Evolutionary conservation across 2,888 invertebrate species (phyloP).

Genomic region (Ferrisia virgata): DNA sequence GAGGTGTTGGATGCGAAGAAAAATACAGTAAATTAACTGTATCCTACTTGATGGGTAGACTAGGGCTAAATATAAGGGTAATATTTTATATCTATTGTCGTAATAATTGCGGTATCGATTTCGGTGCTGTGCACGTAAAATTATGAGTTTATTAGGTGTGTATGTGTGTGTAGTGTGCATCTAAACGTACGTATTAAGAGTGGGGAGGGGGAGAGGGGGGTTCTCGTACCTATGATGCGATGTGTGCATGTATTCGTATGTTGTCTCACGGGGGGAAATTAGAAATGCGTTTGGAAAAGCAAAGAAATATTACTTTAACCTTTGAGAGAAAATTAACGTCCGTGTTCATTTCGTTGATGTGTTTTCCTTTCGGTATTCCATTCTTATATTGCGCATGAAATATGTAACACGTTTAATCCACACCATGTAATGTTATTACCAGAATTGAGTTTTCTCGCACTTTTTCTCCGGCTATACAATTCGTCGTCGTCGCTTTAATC

Average conservation of each 20-base stretch:
- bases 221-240: too few species aligned
- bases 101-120: not conserved
- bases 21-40: not conserved
- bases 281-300: not conserved
- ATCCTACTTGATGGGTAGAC: too few species aligned
- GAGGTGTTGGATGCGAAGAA: not conserved
- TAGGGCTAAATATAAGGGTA: not conserved
- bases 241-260: not conserved
- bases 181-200: too few species aligned
- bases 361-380: not conserved
- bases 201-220: too few species aligned
- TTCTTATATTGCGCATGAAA: not conserved
- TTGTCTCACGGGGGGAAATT: not conserved
- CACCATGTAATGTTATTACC: not conserved
- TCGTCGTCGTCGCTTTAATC: not conserved
- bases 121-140: not conserved
- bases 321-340: slow-evolving; percentile 21
- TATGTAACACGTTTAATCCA: slow-evolving; percentile 14
- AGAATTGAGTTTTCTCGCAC: not conserved
- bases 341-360: slow-evolving; percentile 8
- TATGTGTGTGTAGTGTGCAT: too few species aligned
- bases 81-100: slow-evolving; percentile 8
- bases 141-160: not conserved
- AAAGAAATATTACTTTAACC: slow-evolving; percentile 17
- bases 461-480: not conserved